A percentile compares a stretch with the other conserved stretches of the same genome.
Evolutionary conservation across 2,888 invertebrate species (phyloP).

Genomic region (Lacanobia oleracea): DNA sequence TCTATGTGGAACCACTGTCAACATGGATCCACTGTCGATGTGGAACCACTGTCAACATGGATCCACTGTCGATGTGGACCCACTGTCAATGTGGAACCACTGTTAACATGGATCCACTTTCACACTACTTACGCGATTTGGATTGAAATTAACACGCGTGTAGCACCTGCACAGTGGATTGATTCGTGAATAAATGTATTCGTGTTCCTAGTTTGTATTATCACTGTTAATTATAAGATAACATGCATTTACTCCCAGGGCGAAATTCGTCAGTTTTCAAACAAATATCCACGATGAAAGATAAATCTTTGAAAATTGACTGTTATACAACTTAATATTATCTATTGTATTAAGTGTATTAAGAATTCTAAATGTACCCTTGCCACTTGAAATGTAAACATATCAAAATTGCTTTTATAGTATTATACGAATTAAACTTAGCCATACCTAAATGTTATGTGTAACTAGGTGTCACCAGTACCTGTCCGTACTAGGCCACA

Average conservation of each 20-base stretch:
- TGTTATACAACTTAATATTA: not conserved
- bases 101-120: not conserved
- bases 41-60: not conserved
- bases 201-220: constrained; percentile 50
- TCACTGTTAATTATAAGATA: constrained; percentile 24
- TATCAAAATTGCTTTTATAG: constrained; percentile 51
- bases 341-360: constrained; percentile 34
- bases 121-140: not conserved
- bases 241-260: not conserved
- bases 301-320: not conserved
- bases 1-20: too few species aligned
- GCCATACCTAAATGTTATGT: constrained; percentile 55
- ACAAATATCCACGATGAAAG: not conserved
- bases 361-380: constrained; percentile 32
- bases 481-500: constrained; percentile 54
- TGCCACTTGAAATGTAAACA: constrained; percentile 54
- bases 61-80: not conserved
- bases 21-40: too few species aligned
- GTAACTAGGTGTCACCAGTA: constrained; percentile 55
- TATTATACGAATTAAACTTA: constrained; percentile 36
- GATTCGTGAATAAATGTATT: constrained; percentile 15
- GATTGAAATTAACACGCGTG: constrained; percentile 14
- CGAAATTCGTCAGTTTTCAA: not conserved
- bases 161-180: constrained; percentile 20
- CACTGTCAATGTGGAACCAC: not conserved